These are phyloP conservation scores for Pholis gunnellus DNA, from an alignment of 2,113 vertebrate genomes.

Conservation along the genomic window DNA sequence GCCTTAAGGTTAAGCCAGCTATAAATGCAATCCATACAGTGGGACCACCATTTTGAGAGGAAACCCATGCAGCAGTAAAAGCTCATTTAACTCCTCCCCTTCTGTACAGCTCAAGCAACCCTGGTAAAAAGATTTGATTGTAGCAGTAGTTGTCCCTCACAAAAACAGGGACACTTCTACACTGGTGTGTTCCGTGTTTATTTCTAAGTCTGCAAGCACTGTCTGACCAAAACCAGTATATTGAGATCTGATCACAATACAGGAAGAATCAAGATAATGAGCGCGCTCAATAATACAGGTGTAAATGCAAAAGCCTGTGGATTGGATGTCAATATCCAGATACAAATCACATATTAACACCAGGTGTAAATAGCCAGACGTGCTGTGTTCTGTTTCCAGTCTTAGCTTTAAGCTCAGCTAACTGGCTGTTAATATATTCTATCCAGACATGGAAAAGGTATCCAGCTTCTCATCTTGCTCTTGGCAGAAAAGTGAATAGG, in stretches of 20 bases:
- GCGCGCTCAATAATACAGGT: not conserved
- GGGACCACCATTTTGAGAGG: not conserved
- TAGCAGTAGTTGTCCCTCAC: not conserved
- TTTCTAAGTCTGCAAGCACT: not conserved
- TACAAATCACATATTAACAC: not conserved
- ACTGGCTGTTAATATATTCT: not conserved
- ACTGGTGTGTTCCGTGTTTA: not conserved
- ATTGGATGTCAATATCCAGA: not conserved
- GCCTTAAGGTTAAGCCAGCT: not conserved
- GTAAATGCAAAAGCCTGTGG: not conserved
- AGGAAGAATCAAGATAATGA: not conserved
- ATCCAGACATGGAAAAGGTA: not conserved
- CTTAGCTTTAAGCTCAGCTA: not conserved
- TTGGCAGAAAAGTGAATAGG: not conserved
- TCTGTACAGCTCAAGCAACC: not conserved
- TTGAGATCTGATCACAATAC: not conserved
- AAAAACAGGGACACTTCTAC: not conserved
- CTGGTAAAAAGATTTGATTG: not conserved
- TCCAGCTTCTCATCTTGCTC: constrained; percentile 11
- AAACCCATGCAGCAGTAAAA: not conserved
- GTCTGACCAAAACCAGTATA: not conserved
- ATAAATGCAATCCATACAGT: not conserved
- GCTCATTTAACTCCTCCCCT: not conserved
- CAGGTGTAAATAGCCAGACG: not conserved
- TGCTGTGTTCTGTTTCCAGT: not conserved